phyloP scores from a whole-genome alignment of 2,888 invertebrate genomes.

The Notodonta ziczac region DNA sequence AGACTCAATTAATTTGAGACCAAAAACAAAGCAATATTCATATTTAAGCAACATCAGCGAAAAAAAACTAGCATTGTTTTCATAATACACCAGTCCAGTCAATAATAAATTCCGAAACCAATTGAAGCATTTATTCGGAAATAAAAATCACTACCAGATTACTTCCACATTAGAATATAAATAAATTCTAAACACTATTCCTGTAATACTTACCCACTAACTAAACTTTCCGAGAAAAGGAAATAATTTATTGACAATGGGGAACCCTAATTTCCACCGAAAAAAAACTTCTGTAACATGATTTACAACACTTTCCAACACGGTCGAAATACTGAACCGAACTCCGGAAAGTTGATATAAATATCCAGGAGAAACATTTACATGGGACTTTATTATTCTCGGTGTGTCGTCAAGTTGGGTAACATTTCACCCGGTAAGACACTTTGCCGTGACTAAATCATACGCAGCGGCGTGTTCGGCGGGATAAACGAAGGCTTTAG shows the following conservation, averaged over 20 bases:
- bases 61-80: too few species aligned
- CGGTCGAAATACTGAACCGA: conserved; percentile 43
- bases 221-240: not conserved
- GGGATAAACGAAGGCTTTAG: conserved; percentile 10
- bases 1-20: not conserved
- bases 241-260: not conserved
- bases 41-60: too few species aligned
- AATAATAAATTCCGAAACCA: too few species aligned
- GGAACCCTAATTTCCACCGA: conserved; percentile 2
- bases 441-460: conserved; percentile 67
- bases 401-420: conserved; percentile 57
- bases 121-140: too few species aligned
- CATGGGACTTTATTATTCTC: conserved; percentile 64
- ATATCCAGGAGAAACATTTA: conserved; percentile 69
- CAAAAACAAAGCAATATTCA: too few species aligned
- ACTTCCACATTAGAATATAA: too few species aligned
- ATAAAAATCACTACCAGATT: too few species aligned
- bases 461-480: conserved; percentile 42
- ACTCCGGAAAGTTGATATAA: conserved; percentile 51
- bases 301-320: conserved; percentile 50
- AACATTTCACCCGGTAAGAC: conserved; percentile 69
- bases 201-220: not conserved
- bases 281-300: conserved; percentile 44
- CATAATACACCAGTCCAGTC: too few species aligned
- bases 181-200: not conserved